Evolutionary conservation across 2,888 invertebrate species (phyloP).

Genomic region (Xanthostigma xanthostigma): DNA sequence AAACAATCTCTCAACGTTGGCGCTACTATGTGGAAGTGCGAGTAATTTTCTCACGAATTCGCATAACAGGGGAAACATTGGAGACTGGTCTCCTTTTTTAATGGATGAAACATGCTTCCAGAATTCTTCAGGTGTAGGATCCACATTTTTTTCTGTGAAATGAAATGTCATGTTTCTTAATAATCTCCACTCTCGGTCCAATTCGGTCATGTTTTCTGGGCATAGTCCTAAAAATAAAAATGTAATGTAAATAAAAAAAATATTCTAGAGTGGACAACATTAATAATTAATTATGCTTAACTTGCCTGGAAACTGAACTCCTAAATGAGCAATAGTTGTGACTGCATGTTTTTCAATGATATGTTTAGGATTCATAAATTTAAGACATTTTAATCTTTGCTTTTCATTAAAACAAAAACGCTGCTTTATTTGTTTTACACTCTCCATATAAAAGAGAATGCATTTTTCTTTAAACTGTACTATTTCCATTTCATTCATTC

Average conservation of each 20-base stretch:
- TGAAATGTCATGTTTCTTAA: slow-evolving; percentile 6
- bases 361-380: no score
- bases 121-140: slow-evolving; percentile 6
- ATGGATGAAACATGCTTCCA: slow-evolving; percentile 3
- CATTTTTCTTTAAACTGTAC: slow-evolving; percentile 6
- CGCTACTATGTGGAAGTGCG: slow-evolving; percentile 7
- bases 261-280: no score
- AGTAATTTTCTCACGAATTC: slow-evolving; percentile 5
- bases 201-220: slow-evolving; percentile 7
- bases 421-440: slow-evolving; percentile 5
- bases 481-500: slow-evolving; percentile 2
- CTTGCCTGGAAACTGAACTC: no score
- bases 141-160: slow-evolving; percentile 3
- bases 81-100: slow-evolving; percentile 1
- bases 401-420: slow-evolving; percentile 4
- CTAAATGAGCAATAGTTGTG: no score
- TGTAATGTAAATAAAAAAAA: no score
- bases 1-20: slow-evolving; percentile 7
- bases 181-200: slow-evolving; percentile 5
- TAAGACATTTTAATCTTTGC: not conserved
- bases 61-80: slow-evolving; percentile 6
- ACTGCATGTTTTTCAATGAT: no score
- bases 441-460: slow-evolving; percentile 6
- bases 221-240: not conserved
- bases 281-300: no score